Conservation (phyloP, 92 coral and sea anemone genomes). For the Palythoa caribaeorum region DNA sequence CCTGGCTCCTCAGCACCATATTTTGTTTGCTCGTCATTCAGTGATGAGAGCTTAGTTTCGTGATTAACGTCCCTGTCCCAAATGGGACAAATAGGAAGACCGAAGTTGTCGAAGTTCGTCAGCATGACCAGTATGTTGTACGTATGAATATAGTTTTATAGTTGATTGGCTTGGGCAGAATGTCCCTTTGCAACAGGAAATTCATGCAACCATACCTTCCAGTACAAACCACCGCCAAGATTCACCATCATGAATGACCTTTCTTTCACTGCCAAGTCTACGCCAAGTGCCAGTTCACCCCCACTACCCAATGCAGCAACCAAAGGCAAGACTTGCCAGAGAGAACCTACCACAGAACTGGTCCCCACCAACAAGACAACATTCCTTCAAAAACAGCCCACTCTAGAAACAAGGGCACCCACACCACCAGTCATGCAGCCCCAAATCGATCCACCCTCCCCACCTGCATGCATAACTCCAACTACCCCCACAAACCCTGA, state of each 20-base stretch:
- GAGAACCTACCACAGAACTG: background rate
- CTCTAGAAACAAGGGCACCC: too few relatives aligned
- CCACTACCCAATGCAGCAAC: background rate
- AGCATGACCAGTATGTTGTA: constrained; percentile 61
- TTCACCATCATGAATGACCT: constrained; percentile 63
- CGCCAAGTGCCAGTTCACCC: background rate
- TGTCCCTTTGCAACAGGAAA: background rate
- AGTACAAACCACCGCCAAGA: too few relatives aligned
- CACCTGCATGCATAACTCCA: too few relatives aligned
- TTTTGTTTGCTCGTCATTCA: too few relatives aligned
- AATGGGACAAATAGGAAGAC: background rate
- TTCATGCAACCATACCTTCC: too few relatives aligned
- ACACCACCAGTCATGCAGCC: too few relatives aligned
- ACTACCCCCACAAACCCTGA: too few relatives aligned
- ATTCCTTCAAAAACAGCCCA: too few relatives aligned
- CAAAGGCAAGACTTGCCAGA: too few relatives aligned
- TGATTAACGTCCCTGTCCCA: background rate
- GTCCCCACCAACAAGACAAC: background rate
- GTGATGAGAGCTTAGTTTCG: too few relatives aligned
- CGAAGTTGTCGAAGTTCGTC: constrained; percentile 21
- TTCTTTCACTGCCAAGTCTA: constrained; percentile 27
- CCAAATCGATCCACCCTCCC: too few relatives aligned
- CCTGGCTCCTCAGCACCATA: too few relatives aligned
- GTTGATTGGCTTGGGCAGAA: constrained; percentile 51
- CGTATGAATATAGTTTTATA: constrained; percentile 12